Percentiles rank a stretch among this genome's conserved stretches.
Evolutionary conservation across 1,140 invertebrate species (phyloP).

Genomic region (Neelides sp.): DNA sequence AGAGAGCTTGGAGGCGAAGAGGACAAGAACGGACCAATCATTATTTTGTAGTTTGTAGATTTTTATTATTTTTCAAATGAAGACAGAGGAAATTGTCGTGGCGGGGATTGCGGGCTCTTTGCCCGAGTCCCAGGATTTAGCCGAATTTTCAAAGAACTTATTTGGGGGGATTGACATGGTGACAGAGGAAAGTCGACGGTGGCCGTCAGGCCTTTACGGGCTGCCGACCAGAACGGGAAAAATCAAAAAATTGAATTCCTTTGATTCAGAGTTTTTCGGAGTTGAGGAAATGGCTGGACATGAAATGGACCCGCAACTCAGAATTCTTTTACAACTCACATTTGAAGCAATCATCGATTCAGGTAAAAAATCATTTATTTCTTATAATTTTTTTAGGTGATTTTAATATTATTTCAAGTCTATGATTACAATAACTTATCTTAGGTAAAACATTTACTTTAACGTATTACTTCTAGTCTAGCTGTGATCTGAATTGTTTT

Average conservation of each 20-base stretch:
- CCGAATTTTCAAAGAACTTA: constrained; percentile 64
- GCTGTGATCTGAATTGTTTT: constrained; percentile 32
- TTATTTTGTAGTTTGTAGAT: too few species aligned
- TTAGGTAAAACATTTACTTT: background rate
- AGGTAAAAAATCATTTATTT: background rate
- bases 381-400: background rate
- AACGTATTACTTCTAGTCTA: background rate
- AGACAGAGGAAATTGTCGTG: constrained; percentile 65
- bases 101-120: constrained; percentile 68
- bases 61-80: background rate
- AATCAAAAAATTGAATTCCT: constrained; percentile 33
- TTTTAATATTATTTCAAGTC: background rate
- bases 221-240: constrained; percentile 12
- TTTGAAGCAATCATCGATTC: background rate
- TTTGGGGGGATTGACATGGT: constrained; percentile 52
- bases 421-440: background rate
- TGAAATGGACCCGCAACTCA: constrained; percentile 42
- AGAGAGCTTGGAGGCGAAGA: too few species aligned
- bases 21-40: too few species aligned
- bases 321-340: constrained; percentile 39
- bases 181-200: constrained; percentile 44
- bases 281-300: constrained; percentile 41
- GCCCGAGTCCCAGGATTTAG: constrained; percentile 68
- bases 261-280: constrained; percentile 46
- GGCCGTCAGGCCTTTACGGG: constrained; percentile 33